Evolutionary conservation across 2,797 vertebrate genomes (phyloP), one percentile per base, ranked within the genome.

Genomic region (Sphenopsis melanotis): DNA sequence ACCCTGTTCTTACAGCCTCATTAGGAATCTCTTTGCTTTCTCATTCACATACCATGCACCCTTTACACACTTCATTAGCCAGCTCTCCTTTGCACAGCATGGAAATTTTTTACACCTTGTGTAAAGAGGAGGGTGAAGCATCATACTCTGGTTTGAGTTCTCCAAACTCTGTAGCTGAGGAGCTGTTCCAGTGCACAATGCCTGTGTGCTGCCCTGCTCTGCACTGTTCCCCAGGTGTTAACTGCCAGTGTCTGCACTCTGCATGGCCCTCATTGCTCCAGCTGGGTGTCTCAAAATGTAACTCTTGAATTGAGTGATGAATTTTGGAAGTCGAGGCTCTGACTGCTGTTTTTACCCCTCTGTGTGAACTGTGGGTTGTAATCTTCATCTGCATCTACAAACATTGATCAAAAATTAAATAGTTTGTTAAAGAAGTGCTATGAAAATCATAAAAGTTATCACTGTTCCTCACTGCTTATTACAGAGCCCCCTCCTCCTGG

Each of bases 31-130:
- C 92, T 91, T 64, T 87, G 78, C 76, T 93, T 96, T 92, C 83
- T 55, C 72, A 63, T 93, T 95, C 90, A 79, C 76, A 44, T 61
- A 20, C 42, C 46, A 50, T 52, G 34, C 57, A 90, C 78, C 93
- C 78, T 95, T 96, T 82, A 88, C 85, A 96, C 44, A 83, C 87
- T 88, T 95, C 95, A 96, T 96, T 97, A 94, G 95, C 75, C 83
- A 55, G 29, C 75, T 94, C 66, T 91, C 89, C 89, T 94, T 87
- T 71, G 75, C 81, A 49, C 82, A 91, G 90, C 86, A 15, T 64
- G 87, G 89, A 65, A 75, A 85, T 52, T 52, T 78, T 93, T 64
- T 59, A 49, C 53, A 42, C 36, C 10, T 53, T 56, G 37, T 53
- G 37, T 64, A 46, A 37, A 23, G 52, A n/a, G 53, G 69, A 64